phyloP scores from a whole-genome alignment of 2,113 vertebrate species.

The Elgaria multicarinata region DNA sequence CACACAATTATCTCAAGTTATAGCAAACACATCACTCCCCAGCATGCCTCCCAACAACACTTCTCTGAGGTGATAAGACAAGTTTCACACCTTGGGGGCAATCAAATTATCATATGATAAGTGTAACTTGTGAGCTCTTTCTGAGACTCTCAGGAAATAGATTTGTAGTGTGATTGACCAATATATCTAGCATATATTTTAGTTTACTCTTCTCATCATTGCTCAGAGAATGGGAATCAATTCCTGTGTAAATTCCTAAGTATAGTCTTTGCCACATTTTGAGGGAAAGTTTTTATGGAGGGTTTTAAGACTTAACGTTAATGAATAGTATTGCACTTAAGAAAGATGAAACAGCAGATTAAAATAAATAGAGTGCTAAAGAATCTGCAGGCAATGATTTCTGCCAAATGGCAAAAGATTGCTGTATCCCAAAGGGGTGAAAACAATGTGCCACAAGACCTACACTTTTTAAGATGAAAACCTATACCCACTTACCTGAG shows the following conservation, averaged over 20 bases:
- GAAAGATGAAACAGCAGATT: neutral
- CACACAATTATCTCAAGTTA: slow-evolving; percentile 26
- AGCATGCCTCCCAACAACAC: neutral
- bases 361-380: neutral
- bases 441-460: neutral
- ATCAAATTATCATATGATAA: slow-evolving; percentile 36
- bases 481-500: neutral
- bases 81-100: slow-evolving; percentile 16
- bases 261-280: neutral
- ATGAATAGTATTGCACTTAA: slow-evolving; percentile 14
- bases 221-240: neutral
- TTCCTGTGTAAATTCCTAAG: neutral
- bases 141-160: neutral
- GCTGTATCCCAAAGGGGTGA: neutral
- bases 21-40: slow-evolving; percentile 17
- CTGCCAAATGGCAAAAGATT: slow-evolving; percentile 19
- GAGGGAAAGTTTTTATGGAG: neutral
- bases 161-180: slow-evolving; percentile 8
- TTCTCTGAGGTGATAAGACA: slow-evolving; percentile 11
- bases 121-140: slow-evolving; percentile 1
- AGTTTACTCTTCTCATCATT: neutral
- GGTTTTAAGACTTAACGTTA: neutral
- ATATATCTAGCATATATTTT: neutral
- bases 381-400: neutral
- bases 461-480: neutral